Evolutionary conservation across 1,140 invertebrate species (phyloP).

Genomic region (Thrips palmi): DNA sequence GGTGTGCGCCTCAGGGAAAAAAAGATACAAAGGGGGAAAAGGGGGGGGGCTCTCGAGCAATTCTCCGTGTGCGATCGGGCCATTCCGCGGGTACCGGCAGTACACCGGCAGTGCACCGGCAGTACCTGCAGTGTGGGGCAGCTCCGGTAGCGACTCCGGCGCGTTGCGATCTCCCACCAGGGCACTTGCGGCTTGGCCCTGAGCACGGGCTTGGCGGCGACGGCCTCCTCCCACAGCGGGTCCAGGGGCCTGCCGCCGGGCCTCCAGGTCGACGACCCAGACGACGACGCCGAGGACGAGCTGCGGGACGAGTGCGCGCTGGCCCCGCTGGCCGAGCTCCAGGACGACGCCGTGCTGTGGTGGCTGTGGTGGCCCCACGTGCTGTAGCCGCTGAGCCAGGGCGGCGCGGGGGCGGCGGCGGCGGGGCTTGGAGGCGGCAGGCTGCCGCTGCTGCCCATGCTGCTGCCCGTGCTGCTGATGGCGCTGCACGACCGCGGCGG

Average conservation of each 20-base stretch:
- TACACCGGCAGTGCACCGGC: conserved; percentile 12
- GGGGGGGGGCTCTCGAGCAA: too few relatives aligned
- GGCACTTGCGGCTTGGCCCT: conserved; percentile 40
- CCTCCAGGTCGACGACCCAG: conserved; percentile 2
- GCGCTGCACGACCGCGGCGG: conserved; percentile 1
- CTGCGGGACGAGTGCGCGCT: too few relatives aligned
- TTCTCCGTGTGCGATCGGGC: too few relatives aligned
- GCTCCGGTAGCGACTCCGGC: conserved; percentile 46
- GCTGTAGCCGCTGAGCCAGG: too few relatives aligned
- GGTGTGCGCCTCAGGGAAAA: too few relatives aligned
- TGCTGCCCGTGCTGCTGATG: not conserved
- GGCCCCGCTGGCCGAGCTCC: too few relatives aligned
- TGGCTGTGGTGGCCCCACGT: too few relatives aligned
- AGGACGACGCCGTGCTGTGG: too few relatives aligned
- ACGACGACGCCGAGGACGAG: conserved; percentile 10
- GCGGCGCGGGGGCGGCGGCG: conserved; percentile 3
- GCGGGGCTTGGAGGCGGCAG: conserved; percentile 1
- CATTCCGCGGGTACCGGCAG: too few relatives aligned
- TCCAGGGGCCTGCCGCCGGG: conserved; percentile 17
- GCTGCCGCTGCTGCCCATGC: not conserved
- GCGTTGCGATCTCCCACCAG: conserved; percentile 71
- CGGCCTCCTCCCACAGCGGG: conserved; percentile 26
- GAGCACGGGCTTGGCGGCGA: conserved; percentile 22
- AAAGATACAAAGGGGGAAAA: too few relatives aligned
- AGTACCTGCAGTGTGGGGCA: conserved; percentile 45